Conservation (phyloP, 2,797 vertebrate genomes). For the Prunella strophiata region DNA sequence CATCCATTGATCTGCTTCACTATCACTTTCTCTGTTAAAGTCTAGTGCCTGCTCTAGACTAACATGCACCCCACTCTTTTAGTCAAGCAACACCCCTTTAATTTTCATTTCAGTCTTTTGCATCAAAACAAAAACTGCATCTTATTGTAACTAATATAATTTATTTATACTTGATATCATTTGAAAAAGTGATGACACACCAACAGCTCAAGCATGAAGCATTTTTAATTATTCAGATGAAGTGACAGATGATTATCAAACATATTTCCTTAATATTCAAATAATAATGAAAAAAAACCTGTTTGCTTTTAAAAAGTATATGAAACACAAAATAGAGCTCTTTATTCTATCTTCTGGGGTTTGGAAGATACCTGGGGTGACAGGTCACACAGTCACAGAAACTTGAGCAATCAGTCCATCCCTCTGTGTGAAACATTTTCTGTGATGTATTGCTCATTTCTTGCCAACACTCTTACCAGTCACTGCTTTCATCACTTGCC, state of each 20-base stretch:
- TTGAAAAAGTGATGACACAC: slow-evolving; percentile 68
- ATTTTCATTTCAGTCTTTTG: slow-evolving; percentile 52
- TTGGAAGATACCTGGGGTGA: background rate
- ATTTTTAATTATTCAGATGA: slow-evolving; percentile 66
- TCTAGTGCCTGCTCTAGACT: background rate
- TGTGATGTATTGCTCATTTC: background rate
- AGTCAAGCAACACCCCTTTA: slow-evolving; percentile 3
- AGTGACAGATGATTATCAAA: slow-evolving; percentile 63
- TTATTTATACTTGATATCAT: slow-evolving; percentile 74
- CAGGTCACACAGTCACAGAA: background rate
- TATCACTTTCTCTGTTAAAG: background rate
- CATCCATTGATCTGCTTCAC: background rate
- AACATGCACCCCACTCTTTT: background rate
- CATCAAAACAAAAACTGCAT: slow-evolving; percentile 72
- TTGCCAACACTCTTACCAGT: slow-evolving; percentile 36
- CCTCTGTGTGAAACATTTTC: background rate
- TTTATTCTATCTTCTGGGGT: background rate
- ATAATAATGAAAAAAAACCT: background rate
- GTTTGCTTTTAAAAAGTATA: background rate
- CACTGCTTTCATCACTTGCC: slow-evolving; percentile 44
- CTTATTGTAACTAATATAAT: slow-evolving; percentile 73
- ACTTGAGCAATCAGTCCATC: slow-evolving; percentile 8
- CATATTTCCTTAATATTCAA: slow-evolving; percentile 50
- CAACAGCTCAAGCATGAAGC: slow-evolving; percentile 69
- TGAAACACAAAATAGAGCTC: background rate